Conservation (phyloP, 2,888 invertebrate species). For the Drosophila rubida region DNA sequence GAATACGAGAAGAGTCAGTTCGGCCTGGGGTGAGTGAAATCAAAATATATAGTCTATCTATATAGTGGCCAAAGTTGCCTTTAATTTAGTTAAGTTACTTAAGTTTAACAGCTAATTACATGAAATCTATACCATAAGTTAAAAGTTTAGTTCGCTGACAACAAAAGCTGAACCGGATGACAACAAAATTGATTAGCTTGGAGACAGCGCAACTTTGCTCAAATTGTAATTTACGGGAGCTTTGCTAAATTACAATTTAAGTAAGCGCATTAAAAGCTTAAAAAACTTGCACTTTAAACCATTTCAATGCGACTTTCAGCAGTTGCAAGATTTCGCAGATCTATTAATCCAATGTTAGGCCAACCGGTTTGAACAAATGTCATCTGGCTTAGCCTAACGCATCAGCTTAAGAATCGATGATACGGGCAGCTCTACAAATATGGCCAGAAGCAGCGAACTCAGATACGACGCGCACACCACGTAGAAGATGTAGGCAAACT, state of each 20-base stretch:
- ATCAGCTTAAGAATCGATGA: conserved; percentile 78
- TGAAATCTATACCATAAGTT: conserved; percentile 24
- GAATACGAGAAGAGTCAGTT: conserved; percentile 89
- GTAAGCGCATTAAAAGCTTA: not conserved
- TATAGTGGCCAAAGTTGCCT: not conserved
- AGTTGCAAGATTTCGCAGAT: not conserved
- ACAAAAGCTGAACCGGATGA: conserved; percentile 9
- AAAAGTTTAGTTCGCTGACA: conserved; percentile 1
- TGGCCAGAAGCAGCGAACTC: conserved; percentile 74
- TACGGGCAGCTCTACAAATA: conserved; percentile 78
- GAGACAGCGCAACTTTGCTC: no score
- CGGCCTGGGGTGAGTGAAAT: conserved; percentile 87
- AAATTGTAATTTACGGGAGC: no score
- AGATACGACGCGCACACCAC: conserved; percentile 73
- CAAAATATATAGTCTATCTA: not conserved
- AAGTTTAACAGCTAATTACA: conserved; percentile 10
- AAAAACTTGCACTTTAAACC: not conserved
- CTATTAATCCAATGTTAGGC: not conserved
- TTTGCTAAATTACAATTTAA: no score
- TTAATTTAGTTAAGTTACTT: conserved; percentile 41
- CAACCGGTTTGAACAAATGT: conserved; percentile 3
- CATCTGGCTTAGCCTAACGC: conserved; percentile 50
- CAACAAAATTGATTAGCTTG: not conserved
- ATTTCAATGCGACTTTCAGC: not conserved
- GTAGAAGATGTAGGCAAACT: conserved; percentile 79